Percentiles rank a stretch among this genome's conserved stretches.
phyloP scores from a whole-genome alignment of 2,113 vertebrate species.

The Nothobranchius kuhntae region DNA sequence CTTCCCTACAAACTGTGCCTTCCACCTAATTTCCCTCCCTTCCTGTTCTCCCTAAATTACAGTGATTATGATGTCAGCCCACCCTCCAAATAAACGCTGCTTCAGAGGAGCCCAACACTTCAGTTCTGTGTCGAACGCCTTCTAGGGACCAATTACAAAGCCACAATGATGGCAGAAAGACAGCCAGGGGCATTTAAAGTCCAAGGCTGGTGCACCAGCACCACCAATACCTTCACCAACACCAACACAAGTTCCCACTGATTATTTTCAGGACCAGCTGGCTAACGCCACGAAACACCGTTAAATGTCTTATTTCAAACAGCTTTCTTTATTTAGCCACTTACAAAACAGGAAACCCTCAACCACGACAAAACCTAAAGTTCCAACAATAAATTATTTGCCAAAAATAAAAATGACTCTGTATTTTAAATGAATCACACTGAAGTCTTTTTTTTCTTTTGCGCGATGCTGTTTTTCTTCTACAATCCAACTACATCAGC shows the following conservation, averaged over 20 bases:
- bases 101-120: conserved; percentile 41
- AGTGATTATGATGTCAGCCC: conserved; percentile 67
- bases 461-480: background rate
- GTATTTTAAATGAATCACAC: no score
- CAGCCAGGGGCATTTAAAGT: conserved; percentile 48
- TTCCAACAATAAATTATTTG: no score
- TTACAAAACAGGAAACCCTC: background rate
- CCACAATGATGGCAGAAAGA: conserved; percentile 49
- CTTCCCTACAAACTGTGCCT: conserved; percentile 34
- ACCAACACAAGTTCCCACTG: conserved; percentile 6
- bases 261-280: conserved; percentile 41
- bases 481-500: conserved; percentile 14
- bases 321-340: conserved; percentile 14
- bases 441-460: no score
- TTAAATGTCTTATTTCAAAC: conserved; percentile 31
- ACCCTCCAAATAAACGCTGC: conserved; percentile 57
- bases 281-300: conserved; percentile 37
- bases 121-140: conserved; percentile 54
- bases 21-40: conserved; percentile 40
- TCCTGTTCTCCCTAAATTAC: conserved; percentile 61
- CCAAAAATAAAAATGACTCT: no score
- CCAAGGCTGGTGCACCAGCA: conserved; percentile 27
- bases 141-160: conserved; percentile 62
- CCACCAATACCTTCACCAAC: conserved; percentile 7
- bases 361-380: background rate